Percentiles rank a stretch among this genome's conserved stretches.
These are phyloP conservation scores for Drosophila anomelani DNA, from an alignment of 2,888 invertebrate genomes.

Conservation along the genomic window DNA sequence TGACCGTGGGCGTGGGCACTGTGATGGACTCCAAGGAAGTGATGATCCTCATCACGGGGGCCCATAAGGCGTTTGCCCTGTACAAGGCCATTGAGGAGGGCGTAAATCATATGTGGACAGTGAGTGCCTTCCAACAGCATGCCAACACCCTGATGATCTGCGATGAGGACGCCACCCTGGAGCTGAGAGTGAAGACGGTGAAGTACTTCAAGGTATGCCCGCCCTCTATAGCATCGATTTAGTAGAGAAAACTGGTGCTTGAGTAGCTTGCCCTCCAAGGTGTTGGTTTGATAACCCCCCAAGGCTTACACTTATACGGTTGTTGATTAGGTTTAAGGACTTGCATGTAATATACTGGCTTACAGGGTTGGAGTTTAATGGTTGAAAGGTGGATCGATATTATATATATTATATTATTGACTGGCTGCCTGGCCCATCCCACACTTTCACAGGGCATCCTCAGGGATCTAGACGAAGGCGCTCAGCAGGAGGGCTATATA, in stretches of 20 bases:
- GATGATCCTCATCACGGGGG: constrained; percentile 98
- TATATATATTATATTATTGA: constrained; percentile 35
- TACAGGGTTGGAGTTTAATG: constrained; percentile 1
- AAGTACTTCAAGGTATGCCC: constrained; percentile 96
- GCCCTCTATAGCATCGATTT: constrained; percentile 5
- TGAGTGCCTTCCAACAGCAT: constrained; percentile 99
- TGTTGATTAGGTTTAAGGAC: constrained; percentile 18
- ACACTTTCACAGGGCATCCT: constrained; percentile 70
- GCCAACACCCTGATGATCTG: constrained; percentile 96
- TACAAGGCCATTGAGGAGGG: constrained; percentile 99
- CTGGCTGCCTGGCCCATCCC: constrained; percentile 31
- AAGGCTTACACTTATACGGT: constrained; percentile 6
- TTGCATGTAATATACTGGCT: constrained; percentile 14
- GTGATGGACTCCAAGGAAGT: constrained; percentile 99
- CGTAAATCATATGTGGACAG: constrained; percentile 99
- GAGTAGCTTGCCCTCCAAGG: constrained; percentile 18
- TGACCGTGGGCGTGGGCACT: constrained; percentile 99
- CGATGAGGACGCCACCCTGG: constrained; percentile 98
- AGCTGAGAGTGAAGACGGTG: constrained; percentile 98
- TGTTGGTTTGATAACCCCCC: constrained; percentile 22
- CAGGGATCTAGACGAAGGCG: constrained; percentile 66
- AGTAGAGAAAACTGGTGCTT: constrained; percentile 15
- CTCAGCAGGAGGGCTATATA: constrained; percentile 50
- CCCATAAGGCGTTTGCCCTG: constrained; percentile 97
- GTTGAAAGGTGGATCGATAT: background rate